Evolutionary conservation across 2,888 invertebrate species (phyloP).

Genomic region (Xestobium rufovillosum): DNA sequence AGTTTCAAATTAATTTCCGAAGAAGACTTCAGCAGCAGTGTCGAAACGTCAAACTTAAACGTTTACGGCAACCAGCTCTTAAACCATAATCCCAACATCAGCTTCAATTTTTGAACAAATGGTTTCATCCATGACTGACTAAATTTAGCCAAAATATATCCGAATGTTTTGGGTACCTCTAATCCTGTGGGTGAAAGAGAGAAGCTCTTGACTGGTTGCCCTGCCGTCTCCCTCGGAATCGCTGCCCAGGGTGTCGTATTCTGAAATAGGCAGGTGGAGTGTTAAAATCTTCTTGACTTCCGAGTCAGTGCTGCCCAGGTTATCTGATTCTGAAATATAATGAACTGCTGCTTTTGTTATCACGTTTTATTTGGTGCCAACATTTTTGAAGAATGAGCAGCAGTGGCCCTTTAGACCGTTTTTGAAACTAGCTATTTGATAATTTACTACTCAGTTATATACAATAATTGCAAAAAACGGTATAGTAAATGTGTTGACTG

Average conservation of each 20-base stretch:
- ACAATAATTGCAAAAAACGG: too few relatives aligned
- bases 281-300: slow-evolving; percentile 90
- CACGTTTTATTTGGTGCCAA: slow-evolving; percentile 10
- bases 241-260: slow-evolving; percentile 78
- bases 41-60: too few relatives aligned
- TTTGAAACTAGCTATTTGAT: neutral
- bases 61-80: too few relatives aligned
- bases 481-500: too few relatives aligned
- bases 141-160: too few relatives aligned
- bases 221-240: slow-evolving; percentile 72
- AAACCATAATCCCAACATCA: too few relatives aligned
- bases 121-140: too few relatives aligned
- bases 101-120: too few relatives aligned
- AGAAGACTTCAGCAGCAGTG: too few relatives aligned
- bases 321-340: slow-evolving; percentile 74
- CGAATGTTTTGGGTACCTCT: too few relatives aligned
- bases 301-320: slow-evolving; percentile 91
- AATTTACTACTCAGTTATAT: too few relatives aligned
- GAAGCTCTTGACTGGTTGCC: slow-evolving; percentile 53
- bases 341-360: slow-evolving; percentile 23
- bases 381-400: slow-evolving; percentile 26
- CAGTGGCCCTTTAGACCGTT: slow-evolving; percentile 30
- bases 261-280: slow-evolving; percentile 88
- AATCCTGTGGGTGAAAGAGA: slow-evolving; percentile 48
- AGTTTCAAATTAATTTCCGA: too few relatives aligned